phyloP scores from a whole-genome alignment of 2,888 invertebrate genomes.

The Margaritifera margaritifera region DNA sequence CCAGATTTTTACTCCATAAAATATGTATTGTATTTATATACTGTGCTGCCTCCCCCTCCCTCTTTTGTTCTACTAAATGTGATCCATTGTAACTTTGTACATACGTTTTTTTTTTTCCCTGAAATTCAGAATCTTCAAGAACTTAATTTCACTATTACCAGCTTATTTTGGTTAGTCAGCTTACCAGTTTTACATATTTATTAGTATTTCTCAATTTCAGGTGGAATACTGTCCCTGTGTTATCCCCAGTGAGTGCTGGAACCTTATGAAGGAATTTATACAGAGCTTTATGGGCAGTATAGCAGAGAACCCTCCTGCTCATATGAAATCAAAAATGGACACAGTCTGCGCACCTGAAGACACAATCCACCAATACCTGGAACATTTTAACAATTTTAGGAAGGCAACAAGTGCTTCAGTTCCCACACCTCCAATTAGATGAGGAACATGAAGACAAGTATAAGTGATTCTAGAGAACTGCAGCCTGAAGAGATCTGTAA shows the following conservation, averaged over 20 bases:
- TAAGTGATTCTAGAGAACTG: background rate
- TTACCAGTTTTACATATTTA: no score
- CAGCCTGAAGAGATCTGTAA: background rate
- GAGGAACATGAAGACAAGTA: background rate
- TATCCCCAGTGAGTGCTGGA: constrained; percentile 91
- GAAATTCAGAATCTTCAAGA: no score
- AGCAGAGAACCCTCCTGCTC: constrained; percentile 77
- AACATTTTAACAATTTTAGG: constrained; percentile 91
- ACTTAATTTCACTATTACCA: no score
- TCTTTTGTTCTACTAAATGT: no score
- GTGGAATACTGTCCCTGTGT: constrained; percentile 94
- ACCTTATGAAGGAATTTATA: constrained; percentile 90
- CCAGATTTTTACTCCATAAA: no score
- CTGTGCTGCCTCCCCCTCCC: no score
- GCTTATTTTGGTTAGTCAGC: no score
- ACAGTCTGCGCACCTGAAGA: constrained; percentile 92
- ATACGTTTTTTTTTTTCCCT: no score
- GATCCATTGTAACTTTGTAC: no score
- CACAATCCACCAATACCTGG: constrained; percentile 93
- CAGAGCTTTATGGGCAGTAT: constrained; percentile 91
- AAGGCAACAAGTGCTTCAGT: constrained; percentile 74
- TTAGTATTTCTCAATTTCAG: constrained; percentile 68
- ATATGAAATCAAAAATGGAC: constrained; percentile 84
- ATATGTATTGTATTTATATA: no score
- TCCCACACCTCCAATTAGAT: constrained; percentile 21